phyloP scores from a whole-genome alignment of 2,888 invertebrate species.

The Drosophila recens region DNA sequence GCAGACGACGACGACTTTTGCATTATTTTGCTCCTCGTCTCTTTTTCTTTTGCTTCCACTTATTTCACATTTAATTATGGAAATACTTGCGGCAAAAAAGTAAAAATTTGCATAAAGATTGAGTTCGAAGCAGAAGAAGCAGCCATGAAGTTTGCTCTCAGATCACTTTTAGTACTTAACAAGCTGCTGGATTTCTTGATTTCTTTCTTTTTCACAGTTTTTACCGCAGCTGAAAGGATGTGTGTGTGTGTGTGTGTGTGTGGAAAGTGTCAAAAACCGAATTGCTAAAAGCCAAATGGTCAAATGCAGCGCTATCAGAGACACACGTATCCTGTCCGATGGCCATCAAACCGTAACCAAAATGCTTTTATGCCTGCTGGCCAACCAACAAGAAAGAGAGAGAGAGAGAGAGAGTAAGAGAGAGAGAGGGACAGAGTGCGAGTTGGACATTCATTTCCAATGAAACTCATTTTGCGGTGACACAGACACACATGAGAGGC shows the following conservation, averaged over 20 bases:
- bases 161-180: conserved; percentile 20
- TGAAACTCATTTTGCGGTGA: conserved; percentile 78
- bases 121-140: conserved; percentile 31
- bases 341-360: conserved; percentile 63
- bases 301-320: conserved; percentile 31
- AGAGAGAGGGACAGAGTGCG: background rate
- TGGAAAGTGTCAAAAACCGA: conserved; percentile 38
- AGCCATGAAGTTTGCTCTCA: conserved; percentile 41
- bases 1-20: conserved; percentile 19
- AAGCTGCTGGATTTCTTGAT: conserved; percentile 13
- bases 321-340: conserved; percentile 30
- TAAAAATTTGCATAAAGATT: conserved; percentile 74
- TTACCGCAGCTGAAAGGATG: background rate
- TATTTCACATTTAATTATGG: conserved; percentile 71
- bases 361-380: conserved; percentile 73
- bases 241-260: conserved; percentile 8
- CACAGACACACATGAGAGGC: conserved; percentile 29
- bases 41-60: conserved; percentile 24
- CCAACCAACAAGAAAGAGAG: conserved; percentile 4
- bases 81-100: conserved; percentile 64
- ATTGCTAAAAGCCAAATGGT: conserved; percentile 57
- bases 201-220: background rate
- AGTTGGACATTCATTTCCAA: conserved; percentile 70
- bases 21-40: conserved; percentile 27
- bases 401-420: background rate